These are phyloP conservation scores for Apamea crenata DNA, from an alignment of 2,888 invertebrate species.

Conservation along the genomic window DNA sequence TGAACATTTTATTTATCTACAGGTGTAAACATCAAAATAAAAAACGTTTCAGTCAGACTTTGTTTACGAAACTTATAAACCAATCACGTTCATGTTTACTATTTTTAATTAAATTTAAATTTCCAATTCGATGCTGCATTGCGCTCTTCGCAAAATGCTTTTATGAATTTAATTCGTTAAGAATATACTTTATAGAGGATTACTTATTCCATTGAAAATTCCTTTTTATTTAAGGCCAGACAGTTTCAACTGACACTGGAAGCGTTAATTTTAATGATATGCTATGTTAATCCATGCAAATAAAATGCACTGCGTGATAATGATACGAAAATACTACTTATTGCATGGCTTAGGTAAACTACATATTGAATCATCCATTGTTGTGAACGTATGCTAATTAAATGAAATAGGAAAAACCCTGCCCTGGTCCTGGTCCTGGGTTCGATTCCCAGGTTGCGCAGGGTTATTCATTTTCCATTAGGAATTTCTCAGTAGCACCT, in stretches of 20 bases:
- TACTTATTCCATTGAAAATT: background rate
- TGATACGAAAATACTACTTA: slow-evolving; percentile 15
- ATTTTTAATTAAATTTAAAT: slow-evolving; percentile 53
- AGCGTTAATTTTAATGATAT: background rate
- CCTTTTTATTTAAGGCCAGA: background rate
- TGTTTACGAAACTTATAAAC: slow-evolving; percentile 55
- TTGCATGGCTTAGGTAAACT: background rate
- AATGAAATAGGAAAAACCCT: background rate
- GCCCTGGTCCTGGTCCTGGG: too few species aligned
- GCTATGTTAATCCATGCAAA: slow-evolving; percentile 2
- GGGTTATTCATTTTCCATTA: background rate
- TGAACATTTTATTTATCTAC: slow-evolving; percentile 59
- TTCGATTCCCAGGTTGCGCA: background rate
- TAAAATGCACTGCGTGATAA: slow-evolving; percentile 6
- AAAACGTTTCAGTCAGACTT: slow-evolving; percentile 32
- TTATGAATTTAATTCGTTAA: background rate
- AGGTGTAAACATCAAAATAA: slow-evolving; percentile 42
- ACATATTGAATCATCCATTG: slow-evolving; percentile 13
- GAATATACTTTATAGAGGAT: slow-evolving; percentile 5
- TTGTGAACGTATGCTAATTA: slow-evolving; percentile 21
- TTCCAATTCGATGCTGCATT: slow-evolving; percentile 36
- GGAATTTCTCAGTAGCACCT: background rate
- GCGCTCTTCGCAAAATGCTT: background rate
- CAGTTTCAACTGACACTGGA: background rate
- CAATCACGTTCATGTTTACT: slow-evolving; percentile 58